Evolutionary conservation across 2,797 vertebrate species (phyloP).

Genomic region (Vireo griseus): DNA sequence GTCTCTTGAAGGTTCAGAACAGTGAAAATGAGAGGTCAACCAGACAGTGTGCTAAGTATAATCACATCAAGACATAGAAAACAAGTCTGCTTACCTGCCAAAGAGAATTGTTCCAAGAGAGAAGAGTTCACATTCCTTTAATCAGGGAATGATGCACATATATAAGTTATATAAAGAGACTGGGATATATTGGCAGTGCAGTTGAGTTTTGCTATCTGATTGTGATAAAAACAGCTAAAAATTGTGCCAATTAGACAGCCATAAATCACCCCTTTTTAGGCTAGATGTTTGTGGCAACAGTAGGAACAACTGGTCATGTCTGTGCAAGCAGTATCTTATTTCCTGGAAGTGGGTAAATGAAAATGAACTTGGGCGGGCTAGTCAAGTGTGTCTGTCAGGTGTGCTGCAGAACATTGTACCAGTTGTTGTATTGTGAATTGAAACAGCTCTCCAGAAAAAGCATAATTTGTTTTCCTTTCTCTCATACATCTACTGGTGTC

Average conservation of each 20-base stretch:
- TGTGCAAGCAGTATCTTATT: not conserved
- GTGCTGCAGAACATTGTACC: not conserved
- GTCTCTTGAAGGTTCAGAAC: not conserved
- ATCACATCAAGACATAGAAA: not conserved
- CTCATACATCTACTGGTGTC: not conserved
- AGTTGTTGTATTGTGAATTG: rapidly evolving
- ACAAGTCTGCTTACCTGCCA: not conserved
- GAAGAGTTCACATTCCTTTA: not conserved
- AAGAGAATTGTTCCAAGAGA: not conserved
- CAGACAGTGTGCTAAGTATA: not conserved
- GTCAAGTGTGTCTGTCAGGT: not conserved
- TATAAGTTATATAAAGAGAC: not conserved
- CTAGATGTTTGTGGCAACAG: not conserved
- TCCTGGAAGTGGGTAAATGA: not conserved
- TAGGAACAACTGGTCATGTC: not conserved
- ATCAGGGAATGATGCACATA: not conserved
- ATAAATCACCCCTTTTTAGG: not conserved
- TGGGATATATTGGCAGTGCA: not conserved
- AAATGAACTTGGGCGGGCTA: not conserved
- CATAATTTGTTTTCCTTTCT: not conserved
- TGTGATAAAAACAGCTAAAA: not conserved
- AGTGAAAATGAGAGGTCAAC: not conserved
- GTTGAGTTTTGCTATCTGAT: not conserved
- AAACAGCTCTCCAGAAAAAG: not conserved
- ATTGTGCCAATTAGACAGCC: not conserved